These are phyloP conservation scores for Scolopax mira DNA, from an alignment of 2,113 vertebrate genomes.

Conservation along the genomic window DNA sequence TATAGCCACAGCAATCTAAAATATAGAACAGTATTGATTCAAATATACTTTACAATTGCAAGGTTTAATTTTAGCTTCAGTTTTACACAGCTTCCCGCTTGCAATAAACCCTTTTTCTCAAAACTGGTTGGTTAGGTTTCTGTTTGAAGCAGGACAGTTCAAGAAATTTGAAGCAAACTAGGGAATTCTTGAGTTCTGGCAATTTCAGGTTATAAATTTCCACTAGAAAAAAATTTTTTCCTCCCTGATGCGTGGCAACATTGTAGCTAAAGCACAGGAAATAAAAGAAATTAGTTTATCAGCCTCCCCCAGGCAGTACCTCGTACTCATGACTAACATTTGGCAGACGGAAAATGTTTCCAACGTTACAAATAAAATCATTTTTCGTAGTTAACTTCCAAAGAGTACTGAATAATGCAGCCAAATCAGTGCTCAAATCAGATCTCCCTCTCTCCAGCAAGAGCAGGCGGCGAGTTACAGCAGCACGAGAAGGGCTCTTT, in stretches of 20 bases:
- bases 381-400: neutral
- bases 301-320: neutral
- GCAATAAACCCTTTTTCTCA: neutral
- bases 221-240: neutral
- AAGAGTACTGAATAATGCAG: neutral
- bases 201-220: neutral
- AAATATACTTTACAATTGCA: neutral
- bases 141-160: neutral
- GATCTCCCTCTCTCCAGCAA: neutral
- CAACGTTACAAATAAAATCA: neutral
- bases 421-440: neutral
- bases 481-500: neutral
- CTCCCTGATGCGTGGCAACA: neutral
- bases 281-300: neutral
- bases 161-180: neutral
- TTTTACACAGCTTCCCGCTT: neutral
- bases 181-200: neutral
- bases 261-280: neutral
- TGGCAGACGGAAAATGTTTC: conserved; percentile 2
- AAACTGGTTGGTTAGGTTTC: neutral
- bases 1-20: neutral
- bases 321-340: neutral
- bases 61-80: neutral
- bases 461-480: neutral
- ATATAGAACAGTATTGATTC: neutral